A percentile compares a stretch with the other conserved stretches of the same genome.
Conservation (phyloP, 2,113 vertebrate genomes). For the Dendrocopos noguchii region DNA sequence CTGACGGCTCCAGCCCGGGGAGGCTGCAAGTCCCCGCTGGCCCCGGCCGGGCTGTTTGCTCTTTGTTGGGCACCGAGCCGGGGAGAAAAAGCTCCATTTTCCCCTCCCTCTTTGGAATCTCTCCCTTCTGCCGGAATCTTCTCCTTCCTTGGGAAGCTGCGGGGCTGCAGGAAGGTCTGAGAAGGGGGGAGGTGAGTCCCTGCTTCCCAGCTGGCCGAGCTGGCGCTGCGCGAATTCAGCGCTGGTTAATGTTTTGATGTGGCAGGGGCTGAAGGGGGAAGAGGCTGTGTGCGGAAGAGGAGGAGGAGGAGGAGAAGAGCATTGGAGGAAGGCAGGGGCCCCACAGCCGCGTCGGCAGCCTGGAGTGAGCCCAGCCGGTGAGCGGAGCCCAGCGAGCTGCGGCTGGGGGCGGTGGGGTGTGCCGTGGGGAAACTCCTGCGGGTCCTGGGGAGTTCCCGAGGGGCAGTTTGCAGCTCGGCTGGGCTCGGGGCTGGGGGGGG, state of each 20-base stretch:
- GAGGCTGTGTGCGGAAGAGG: not conserved
- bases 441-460: not conserved
- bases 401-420: rapidly evolving
- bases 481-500: not conserved
- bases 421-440: not conserved
- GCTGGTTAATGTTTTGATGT: conserved; percentile 57
- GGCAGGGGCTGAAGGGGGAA: not conserved
- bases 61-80: not conserved
- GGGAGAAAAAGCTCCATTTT: not conserved
- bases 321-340: conserved; percentile 22
- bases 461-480: not conserved
- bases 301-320: conserved; percentile 21
- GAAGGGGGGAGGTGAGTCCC: not conserved
- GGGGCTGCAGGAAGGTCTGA: not conserved
- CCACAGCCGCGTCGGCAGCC: not conserved
- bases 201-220: rapidly evolving
- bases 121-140: not conserved
- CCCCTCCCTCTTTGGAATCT: not conserved
- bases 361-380: not conserved
- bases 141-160: not conserved
- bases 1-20: not conserved
- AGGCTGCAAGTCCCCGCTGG: not conserved
- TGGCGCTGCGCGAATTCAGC: not conserved
- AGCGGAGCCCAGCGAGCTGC: not conserved
- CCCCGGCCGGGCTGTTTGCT: conserved; percentile 34